Evolutionary conservation across 2,888 invertebrate species (phyloP).

Genomic region (Leptinotarsa rubiginosa): DNA sequence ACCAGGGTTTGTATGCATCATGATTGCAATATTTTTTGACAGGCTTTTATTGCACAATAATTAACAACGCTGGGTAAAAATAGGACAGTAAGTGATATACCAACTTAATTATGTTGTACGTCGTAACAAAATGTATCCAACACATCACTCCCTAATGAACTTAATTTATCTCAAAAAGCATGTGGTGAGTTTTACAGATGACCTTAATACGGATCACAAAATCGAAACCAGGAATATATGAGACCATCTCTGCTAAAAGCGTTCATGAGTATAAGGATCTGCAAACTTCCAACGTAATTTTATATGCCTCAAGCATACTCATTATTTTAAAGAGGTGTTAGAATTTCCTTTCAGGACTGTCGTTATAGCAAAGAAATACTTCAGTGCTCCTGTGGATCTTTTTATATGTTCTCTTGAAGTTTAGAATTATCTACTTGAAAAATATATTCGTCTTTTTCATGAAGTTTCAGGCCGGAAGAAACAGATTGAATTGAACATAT

Average conservation of each 20-base stretch:
- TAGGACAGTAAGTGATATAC: too few species aligned
- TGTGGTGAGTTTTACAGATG: neutral
- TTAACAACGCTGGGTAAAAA: too few species aligned
- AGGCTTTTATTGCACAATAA: too few species aligned
- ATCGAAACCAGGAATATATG: neutral
- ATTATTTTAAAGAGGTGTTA: slow-evolving; percentile 24
- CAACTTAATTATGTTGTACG: too few species aligned
- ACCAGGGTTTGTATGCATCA: too few species aligned
- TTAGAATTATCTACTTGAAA: neutral
- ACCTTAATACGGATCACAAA: neutral
- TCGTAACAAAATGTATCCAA: too few species aligned
- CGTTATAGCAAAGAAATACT: slow-evolving; percentile 2
- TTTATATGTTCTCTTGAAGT: neutral
- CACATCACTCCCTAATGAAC: neutral
- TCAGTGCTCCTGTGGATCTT: neutral
- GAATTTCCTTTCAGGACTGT: slow-evolving; percentile 2
- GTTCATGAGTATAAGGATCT: neutral
- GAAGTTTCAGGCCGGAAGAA: neutral
- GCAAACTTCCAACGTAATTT: slow-evolving; percentile 1
- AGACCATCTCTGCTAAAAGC: neutral
- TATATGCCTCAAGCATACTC: slow-evolving; percentile 13
- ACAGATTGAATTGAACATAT: neutral
- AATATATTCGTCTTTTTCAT: neutral
- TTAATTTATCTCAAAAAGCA: too few species aligned
- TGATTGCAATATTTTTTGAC: too few species aligned